Conservation (phyloP, 2,113 vertebrate genomes). For the Pongo pygmaeus region DNA sequence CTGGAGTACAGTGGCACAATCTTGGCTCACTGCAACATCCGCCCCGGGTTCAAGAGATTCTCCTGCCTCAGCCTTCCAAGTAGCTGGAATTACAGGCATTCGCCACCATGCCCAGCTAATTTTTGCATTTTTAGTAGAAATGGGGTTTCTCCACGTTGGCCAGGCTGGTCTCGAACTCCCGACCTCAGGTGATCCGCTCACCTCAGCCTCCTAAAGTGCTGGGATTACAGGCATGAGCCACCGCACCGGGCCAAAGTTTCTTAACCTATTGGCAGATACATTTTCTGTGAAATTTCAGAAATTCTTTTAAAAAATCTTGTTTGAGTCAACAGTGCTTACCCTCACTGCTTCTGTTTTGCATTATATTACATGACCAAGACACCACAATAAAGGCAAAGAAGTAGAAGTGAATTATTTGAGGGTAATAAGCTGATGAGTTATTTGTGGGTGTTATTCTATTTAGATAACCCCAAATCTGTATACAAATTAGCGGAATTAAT, state of each 20-base stretch:
- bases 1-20: no score
- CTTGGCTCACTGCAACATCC: no score
- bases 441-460: background rate
- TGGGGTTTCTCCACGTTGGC: no score
- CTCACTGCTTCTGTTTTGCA: background rate
- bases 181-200: no score
- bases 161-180: no score
- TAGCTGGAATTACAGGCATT: no score
- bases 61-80: no score
- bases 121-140: no score
- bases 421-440: background rate
- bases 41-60: no score
- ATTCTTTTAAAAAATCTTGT: background rate
- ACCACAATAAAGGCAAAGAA: background rate
- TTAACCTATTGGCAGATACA: background rate
- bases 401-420: background rate
- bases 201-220: no score
- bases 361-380: background rate
- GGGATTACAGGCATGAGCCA: no score
- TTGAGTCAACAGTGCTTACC: background rate
- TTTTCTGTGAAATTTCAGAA: background rate
- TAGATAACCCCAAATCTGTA: background rate
- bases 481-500: background rate
- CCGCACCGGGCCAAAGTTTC: accelerated
- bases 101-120: no score